phyloP scores from a whole-genome alignment of 1,140 invertebrate genomes.

The Megalonaias nervosa region DNA sequence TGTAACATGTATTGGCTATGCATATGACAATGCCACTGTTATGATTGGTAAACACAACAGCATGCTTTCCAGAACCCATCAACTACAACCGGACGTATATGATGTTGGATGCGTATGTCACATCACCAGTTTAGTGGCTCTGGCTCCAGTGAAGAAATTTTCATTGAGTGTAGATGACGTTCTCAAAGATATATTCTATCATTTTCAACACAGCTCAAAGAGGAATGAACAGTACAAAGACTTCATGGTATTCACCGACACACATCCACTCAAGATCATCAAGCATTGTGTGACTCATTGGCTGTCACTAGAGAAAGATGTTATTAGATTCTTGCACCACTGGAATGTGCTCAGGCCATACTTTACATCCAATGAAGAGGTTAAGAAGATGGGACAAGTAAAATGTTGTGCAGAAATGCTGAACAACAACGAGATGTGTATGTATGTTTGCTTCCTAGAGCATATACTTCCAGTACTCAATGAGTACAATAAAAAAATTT shows the following conservation, averaged over 20 bases:
- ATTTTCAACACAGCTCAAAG: no score
- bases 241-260: slow-evolving; percentile 40
- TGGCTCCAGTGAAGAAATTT: no score
- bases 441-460: slow-evolving; percentile 21
- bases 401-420: slow-evolving; percentile 10
- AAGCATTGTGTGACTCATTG: slow-evolving; percentile 42
- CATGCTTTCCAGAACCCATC: no score
- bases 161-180: no score
- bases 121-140: no score
- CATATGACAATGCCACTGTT: no score
- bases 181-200: no score
- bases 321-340: slow-evolving; percentile 26
- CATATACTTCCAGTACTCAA: slow-evolving; percentile 22
- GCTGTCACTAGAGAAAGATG: slow-evolving; percentile 27
- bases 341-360: slow-evolving; percentile 23
- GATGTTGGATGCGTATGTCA: no score
- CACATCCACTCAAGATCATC: slow-evolving; percentile 35
- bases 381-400: slow-evolving; percentile 32
- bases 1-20: no score
- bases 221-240: slow-evolving; percentile 35
- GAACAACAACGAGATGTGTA: slow-evolving; percentile 2
- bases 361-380: slow-evolving; percentile 35
- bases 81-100: no score
- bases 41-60: no score
- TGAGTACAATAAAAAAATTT: slow-evolving; percentile 28